Percentiles rank a stretch among this genome's conserved stretches.
phyloP scores from a whole-genome alignment of 2,797 vertebrate species.

The Aldrovandia affinis region DNA sequence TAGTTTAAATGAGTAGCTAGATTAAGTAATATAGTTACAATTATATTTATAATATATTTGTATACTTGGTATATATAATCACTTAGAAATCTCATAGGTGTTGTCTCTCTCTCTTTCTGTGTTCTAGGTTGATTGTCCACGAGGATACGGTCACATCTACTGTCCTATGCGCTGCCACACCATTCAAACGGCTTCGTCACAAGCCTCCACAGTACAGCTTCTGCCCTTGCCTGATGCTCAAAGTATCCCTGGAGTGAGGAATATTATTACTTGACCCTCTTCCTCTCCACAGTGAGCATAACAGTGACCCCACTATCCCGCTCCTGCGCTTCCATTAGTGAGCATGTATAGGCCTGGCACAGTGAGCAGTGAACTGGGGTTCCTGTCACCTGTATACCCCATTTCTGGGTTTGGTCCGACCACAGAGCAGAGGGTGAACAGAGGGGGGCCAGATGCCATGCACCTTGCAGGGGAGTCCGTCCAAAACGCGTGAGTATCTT shows the following conservation, averaged over 20 bases:
- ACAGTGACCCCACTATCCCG: not conserved
- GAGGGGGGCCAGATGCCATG: constrained; percentile 54
- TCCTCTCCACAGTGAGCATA: not conserved
- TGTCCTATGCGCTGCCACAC: not conserved
- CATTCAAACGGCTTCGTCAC: not conserved
- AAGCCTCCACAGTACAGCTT: not conserved
- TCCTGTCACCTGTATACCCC: constrained; percentile 66
- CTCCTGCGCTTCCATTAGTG: not conserved
- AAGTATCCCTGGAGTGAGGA: not conserved
- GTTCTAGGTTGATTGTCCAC: not conserved
- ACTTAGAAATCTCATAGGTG: not conserved
- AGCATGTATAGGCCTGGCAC: constrained; percentile 63
- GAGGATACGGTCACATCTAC: not conserved
- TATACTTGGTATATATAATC: not conserved
- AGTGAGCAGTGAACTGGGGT: constrained; percentile 59
- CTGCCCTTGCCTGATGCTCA: not conserved
- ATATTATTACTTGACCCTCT: not conserved
- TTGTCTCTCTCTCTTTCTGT: not conserved
- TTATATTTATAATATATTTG: not conserved
- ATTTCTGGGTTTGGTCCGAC: constrained; percentile 63
- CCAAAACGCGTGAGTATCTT: constrained; percentile 62
- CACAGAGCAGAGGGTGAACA: constrained; percentile 61
- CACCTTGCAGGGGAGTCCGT: constrained; percentile 52
- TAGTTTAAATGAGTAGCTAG: too few species aligned
- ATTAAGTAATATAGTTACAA: too few species aligned